Conservation (phyloP, 1,140 invertebrate genomes). For the Drosophila nannoptera region DNA sequence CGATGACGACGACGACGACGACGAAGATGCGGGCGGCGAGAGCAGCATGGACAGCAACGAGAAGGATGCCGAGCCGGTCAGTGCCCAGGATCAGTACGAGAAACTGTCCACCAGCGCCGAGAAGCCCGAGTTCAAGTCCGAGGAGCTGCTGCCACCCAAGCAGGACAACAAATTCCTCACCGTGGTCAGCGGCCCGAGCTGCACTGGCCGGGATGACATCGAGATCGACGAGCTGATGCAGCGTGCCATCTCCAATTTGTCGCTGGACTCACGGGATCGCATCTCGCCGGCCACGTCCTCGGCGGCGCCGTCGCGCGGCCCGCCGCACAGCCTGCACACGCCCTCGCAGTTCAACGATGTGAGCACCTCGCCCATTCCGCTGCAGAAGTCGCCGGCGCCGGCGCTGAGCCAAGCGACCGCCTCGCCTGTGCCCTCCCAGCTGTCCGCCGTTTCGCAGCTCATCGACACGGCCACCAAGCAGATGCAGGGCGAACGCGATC, state of each 20-base stretch:
- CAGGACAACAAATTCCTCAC: constrained; percentile 72
- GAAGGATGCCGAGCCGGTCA: constrained; percentile 57
- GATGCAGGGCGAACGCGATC: constrained; percentile 54
- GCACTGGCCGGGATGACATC: constrained; percentile 66
- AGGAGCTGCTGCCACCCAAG: constrained; percentile 48
- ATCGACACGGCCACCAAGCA: constrained; percentile 73
- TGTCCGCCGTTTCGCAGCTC: constrained; percentile 71
- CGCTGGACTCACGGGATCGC: constrained; percentile 73
- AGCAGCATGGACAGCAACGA: constrained; percentile 72
- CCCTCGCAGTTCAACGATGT: constrained; percentile 74
- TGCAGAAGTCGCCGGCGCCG: constrained; percentile 69
- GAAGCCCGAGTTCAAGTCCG: constrained; percentile 49
- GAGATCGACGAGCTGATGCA: constrained; percentile 79
- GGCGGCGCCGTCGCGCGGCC: constrained; percentile 45
- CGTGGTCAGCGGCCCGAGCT: constrained; percentile 27
- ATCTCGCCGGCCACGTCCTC: constrained; percentile 67
- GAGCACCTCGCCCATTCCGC: constrained; percentile 76
- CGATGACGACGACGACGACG: constrained; percentile 72
- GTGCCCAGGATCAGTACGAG: constrained; percentile 71
- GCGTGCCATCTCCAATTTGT: constrained; percentile 76
- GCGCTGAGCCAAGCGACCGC: constrained; percentile 40
- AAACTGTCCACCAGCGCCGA: constrained; percentile 72
- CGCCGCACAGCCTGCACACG: constrained; percentile 37
- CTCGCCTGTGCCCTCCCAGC: constrained; percentile 76
- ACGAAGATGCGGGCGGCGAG: constrained; percentile 59